Evolutionary conservation across 2,888 invertebrate species (phyloP), one percentile per base, ranked within the genome.

Genomic region (Agrochola macilenta): DNA sequence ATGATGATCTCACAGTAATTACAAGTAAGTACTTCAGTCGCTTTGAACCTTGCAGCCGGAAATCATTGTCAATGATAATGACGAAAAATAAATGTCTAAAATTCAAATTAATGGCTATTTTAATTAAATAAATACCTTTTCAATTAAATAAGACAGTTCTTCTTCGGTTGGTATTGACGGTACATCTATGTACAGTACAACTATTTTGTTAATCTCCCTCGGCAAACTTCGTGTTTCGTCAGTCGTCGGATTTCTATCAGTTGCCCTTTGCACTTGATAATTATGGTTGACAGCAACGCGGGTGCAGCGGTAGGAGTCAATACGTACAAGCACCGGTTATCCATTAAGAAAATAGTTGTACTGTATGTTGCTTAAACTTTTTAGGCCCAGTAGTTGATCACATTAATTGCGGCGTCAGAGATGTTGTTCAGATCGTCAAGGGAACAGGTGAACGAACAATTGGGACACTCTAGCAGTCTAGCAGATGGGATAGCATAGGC

Each of bases 1-100:
- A 69, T 4, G 11, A 65, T 84, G 84, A 81, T 30, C 65, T 82
- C 85, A 85, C 61, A 49, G 30, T 52, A 61, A 79, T 79, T 73
- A 60, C 14, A 58, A 70, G n/a, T 60, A 39, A 17, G 35, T 49
- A 82, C 69, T 61, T 26, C 20, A 69, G 46, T 58, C 12, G 12
- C 58, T 57, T 52, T 80, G 54, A 74, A 68, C 76, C 85, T 84
- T 82, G 70, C 49, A n/a, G 8, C 30, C 39, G 70, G 82, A 81
- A 81, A 68, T 43, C 39, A 39, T 49, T 61, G 26, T 43, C 43
- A 60, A 60, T 60, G 35, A 12, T 70, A 58, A 70, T 65, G 11
- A 60, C 46, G 39, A 35, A 54, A 71, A 63, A 73, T 49, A 49
- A 60, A 60, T 54, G 11, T 69, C 52, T 26, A 35, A 26, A 20